Evolutionary conservation across 2,113 vertebrate species (phyloP), one percentile per base, ranked within the genome.

Genomic region (Microtus montanus): DNA sequence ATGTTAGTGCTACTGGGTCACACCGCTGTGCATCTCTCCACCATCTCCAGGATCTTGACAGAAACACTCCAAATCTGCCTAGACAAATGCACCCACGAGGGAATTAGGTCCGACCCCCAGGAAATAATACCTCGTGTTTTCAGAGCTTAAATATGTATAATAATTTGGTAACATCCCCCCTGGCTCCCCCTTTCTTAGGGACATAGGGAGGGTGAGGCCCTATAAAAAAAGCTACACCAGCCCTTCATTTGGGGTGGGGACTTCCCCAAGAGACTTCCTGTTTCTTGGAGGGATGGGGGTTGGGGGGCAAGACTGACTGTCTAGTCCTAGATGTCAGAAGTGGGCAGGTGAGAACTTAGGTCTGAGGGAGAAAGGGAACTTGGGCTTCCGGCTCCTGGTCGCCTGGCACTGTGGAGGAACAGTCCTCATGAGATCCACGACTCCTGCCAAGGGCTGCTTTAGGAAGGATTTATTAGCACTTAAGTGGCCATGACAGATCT

Each of bases 391-490:
- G 58, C 13, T 63, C 61, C 90, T 82, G 63, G 68, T 58, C 44
- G 78, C 58, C 28, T 47, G 92, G 84, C 38, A 33, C 64, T 30
- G 33, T 47, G 0, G 38, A 30, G 30, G n/a, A 47, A 14, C 20
- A 66, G 22, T 77, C 49, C 58, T 87, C 30, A 35, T 26, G 90
- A 96, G 94, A 97, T 95, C 96, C 77, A 93, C 64, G 91, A 96
- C 92, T 96, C 90, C 91, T 89, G 86, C 70, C 66, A 90, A 93
- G 85, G 85, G 88, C 90, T 97, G 96, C 96, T 83, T 96, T 61
- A 90, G 94, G 73, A 92, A 96, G 96, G 93, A 97, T 98, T 98
- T 98, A 98, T 98, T 98, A 95, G 92, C 92, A 89, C 95, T 73
- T 98, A 97, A 97, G 96, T 95, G 95, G 97, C 93, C 88, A 71